These are phyloP conservation scores for Conomelus anceps DNA, from an alignment of 2,888 invertebrate species.

Conservation along the genomic window DNA sequence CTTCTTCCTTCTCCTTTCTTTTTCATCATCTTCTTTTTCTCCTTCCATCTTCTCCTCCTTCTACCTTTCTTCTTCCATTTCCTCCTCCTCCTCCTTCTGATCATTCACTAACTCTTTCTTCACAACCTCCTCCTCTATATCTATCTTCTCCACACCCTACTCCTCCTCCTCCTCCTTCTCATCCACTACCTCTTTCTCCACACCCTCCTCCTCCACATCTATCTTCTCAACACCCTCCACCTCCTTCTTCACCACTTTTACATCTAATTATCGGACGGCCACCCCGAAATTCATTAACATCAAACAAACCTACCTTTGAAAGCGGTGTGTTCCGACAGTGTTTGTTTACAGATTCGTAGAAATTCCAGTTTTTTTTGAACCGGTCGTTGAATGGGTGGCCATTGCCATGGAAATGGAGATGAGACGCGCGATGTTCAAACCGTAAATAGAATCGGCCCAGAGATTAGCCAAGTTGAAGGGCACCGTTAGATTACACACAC, in stretches of 20 bases:
- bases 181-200: background rate
- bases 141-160: no score
- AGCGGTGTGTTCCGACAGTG: background rate
- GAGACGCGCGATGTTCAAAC: no score
- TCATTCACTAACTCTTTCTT: background rate
- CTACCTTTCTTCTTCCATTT: no score
- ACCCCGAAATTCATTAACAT: background rate
- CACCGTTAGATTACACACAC: no score
- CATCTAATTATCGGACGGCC: background rate
- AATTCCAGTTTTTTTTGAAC: background rate
- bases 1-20: background rate
- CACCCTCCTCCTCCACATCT: background rate
- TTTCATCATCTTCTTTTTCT: background rate
- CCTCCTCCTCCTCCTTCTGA: background rate
- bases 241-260: no score
- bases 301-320: background rate
- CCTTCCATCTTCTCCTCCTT: background rate
- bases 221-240: no score
- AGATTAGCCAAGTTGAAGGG: background rate
- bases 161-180: background rate
- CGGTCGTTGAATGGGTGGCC: background rate
- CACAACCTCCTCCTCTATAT: background rate
- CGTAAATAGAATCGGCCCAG: background rate
- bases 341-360: background rate
- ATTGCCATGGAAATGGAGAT: background rate